Base-by-base conservation (phyloP, 2,113 vertebrate genomes). In the Toxotes jaculatrix region DNA sequence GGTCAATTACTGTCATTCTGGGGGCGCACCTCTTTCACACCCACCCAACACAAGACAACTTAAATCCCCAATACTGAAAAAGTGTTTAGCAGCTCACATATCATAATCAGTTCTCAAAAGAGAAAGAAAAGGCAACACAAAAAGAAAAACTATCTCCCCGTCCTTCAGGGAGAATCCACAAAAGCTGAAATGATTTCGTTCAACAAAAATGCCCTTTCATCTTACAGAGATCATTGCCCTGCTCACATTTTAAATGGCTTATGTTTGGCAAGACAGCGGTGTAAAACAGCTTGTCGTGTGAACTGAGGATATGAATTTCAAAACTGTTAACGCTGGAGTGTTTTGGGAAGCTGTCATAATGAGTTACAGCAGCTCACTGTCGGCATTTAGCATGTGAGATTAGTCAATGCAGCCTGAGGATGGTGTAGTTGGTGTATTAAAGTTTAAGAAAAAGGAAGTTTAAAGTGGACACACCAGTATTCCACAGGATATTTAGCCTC, bases 71-170 rank as follows among this genome's bases (percentile, higher is more conserved):
- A 91, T 88, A 90, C 90, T 92, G 87, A 93, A 91, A 27, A 88
- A 89, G 81, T 91, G 82, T 89, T 88, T 94, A 95, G 95, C 95
- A 95, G 94, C 95, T 93, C 87, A 91, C 80, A 94, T 87, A 90
- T 91, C 83, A 82, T 80, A 86, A 84, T 91, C 53, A 70, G 66
- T 77, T 86, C 32, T 90, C 32, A 57, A 74, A 74, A 31, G 47
- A 45, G 36, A 67, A 61, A 69, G 60, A 61, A 81, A 82, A 85
- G 45, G 66, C 47, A 86, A 70, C 63, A 73, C 53, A 87, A 73
- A 85, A 68, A 27, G 27, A 62, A 23, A 53, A 43, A 74, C 64
- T 42, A 19, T 49, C 45, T 74, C 74, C 62, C 86, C 5, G 38
- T 83, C 14, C 45, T 79, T 79, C 43, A 31, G 80, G 80, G 63